Evolutionary conservation across 2,113 vertebrate genomes (phyloP).

Genomic region (Willisornis vidua): DNA sequence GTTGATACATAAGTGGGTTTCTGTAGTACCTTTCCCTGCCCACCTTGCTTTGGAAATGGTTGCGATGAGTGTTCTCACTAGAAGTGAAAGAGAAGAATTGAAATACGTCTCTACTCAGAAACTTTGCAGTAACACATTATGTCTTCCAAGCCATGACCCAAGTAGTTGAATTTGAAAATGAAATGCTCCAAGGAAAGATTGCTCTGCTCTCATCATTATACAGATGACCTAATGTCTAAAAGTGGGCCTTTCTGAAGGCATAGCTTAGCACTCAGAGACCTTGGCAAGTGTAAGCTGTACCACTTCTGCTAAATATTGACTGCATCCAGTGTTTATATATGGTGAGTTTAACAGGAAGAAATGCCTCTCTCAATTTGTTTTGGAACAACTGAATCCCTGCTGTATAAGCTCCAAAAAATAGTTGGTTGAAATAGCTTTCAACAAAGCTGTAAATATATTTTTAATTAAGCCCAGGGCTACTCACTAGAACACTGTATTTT

Average conservation of each 20-base stretch:
- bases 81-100: not conserved
- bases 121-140: not conserved
- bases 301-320: not conserved
- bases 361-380: not conserved
- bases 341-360: not conserved
- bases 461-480: constrained; percentile 4
- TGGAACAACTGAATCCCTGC: not conserved
- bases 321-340: not conserved
- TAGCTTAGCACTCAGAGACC: not conserved
- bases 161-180: not conserved
- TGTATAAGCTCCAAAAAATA: not conserved
- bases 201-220: not conserved
- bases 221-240: not conserved
- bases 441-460: not conserved
- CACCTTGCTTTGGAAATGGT: not conserved
- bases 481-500: not conserved
- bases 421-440: not conserved
- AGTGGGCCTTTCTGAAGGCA: not conserved
- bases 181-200: not conserved
- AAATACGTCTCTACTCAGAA: not conserved
- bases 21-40: not conserved
- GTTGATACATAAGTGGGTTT: not conserved
- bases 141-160: not conserved
- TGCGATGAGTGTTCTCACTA: not conserved
- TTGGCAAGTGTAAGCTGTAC: not conserved